Evolutionary conservation across 2,113 vertebrate species (phyloP), one percentile per base, ranked within the genome.

Genomic region (Philantomba maxwellii): DNA sequence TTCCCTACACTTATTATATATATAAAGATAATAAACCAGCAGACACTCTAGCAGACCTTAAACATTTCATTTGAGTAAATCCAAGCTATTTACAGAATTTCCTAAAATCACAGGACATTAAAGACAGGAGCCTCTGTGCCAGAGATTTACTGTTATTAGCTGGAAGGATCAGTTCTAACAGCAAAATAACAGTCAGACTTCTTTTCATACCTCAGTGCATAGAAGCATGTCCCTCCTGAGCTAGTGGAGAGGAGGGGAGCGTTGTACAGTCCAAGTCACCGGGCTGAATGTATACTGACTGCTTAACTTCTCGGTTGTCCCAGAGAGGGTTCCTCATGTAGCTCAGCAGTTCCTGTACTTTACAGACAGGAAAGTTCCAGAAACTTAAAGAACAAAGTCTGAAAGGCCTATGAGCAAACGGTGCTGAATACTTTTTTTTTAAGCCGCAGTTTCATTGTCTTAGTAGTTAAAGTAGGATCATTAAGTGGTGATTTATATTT

Each of bases 391-490:
- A 95, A 89, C 87, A 97, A 95, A 96, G 95, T 96, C 84, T 91
- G 77, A 98, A 94, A 97, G 89, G 75, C 36, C 90, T 97, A 43
- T 92, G 87, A 96, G 83, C 75, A 98, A 96, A 97, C 57, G 98
- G 97, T 98, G 98, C 97, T 98, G 98, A 97, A 97, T 49, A 89
- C 77, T 91, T 91, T 64, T 39, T 97, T 95, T 93, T 89, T 94
- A 95, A 95, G 78, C 89, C 58, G 94, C 91, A 96, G 81, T 88
- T 97, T 95, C 89, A 94, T 49, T 96, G 92, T 97, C 87, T 97
- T 92, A 97, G 91, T 94, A 97, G 91, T 97, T 84, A 91, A 96
- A 98, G 83, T 62, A 97, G 89, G 66, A 97, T 93, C 39, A 96
- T 93, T 94, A 87, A 91, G 73, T 89, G 62, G 93, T 94, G 92